These are phyloP conservation scores for Ostrea edulis DNA, from an alignment of 1,140 invertebrate genomes.

Conservation along the genomic window DNA sequence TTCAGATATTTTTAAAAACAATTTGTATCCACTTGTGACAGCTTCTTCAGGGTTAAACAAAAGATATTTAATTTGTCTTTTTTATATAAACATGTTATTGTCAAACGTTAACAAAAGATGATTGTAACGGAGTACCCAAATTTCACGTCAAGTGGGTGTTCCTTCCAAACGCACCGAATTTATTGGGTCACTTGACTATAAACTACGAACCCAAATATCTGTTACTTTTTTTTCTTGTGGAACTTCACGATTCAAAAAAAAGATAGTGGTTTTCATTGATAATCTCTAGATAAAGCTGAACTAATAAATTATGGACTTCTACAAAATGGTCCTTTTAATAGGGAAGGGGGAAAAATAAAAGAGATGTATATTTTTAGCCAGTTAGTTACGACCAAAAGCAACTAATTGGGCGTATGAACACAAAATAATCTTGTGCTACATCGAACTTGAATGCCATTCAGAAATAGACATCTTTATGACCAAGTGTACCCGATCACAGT, in stretches of 20 bases:
- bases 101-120: constrained; percentile 26
- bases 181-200: constrained; percentile 29
- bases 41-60: not conserved
- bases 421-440: constrained; percentile 48
- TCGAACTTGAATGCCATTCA: constrained; percentile 38
- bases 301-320: constrained; percentile 14
- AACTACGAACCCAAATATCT: constrained; percentile 24
- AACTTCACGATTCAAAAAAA: not conserved
- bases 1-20: not conserved
- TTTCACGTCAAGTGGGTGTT: constrained; percentile 34
- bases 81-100: constrained; percentile 34
- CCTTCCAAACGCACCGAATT: constrained; percentile 6
- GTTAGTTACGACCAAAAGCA: constrained; percentile 52
- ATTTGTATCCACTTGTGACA: constrained; percentile 4
- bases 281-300: constrained; percentile 8
- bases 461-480: constrained; percentile 56
- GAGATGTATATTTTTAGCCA: constrained; percentile 39
- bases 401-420: constrained; percentile 55
- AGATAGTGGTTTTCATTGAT: constrained; percentile 25
- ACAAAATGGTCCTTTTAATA: constrained; percentile 1
- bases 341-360: not conserved
- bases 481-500: constrained; percentile 40
- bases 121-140: constrained; percentile 9
- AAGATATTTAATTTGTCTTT: not conserved
- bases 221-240: constrained; percentile 26